These are phyloP conservation scores for Camponotus pennsylvanicus DNA, from an alignment of 1,140 invertebrate species.

Conservation along the genomic window DNA sequence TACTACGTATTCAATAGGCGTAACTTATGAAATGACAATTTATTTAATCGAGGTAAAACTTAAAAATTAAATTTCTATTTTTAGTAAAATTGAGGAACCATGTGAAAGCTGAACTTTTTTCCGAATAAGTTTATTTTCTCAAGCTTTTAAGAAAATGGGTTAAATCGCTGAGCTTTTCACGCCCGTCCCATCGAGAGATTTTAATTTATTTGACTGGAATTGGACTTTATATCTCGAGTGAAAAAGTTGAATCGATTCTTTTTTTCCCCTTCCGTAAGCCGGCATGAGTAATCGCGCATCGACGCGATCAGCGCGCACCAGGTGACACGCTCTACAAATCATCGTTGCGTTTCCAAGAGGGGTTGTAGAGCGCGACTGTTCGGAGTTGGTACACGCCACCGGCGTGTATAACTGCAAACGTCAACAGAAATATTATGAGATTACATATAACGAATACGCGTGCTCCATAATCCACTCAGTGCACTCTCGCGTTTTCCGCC, in stretches of 20 bases:
- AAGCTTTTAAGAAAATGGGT: slow-evolving; percentile 20
- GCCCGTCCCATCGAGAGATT: slow-evolving; percentile 22
- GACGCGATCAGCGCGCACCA: slow-evolving; percentile 62
- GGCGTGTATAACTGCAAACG: slow-evolving; percentile 65
- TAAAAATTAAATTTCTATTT: neutral
- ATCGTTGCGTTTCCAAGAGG: slow-evolving; percentile 67
- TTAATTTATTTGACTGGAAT: slow-evolving; percentile 58
- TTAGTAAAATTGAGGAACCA: neutral
- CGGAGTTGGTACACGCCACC: slow-evolving; percentile 68
- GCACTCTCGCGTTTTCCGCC: slow-evolving; percentile 60
- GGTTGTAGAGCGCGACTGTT: slow-evolving; percentile 24
- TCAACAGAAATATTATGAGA: slow-evolving; percentile 76
- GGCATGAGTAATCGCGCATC: slow-evolving; percentile 52
- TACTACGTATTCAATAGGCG: neutral
- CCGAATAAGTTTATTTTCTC: neutral
- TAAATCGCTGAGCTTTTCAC: neutral
- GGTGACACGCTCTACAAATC: slow-evolving; percentile 72
- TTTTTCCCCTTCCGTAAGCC: slow-evolving; percentile 24
- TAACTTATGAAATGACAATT: neutral
- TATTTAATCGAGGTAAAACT: neutral
- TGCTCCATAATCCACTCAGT: slow-evolving; percentile 70
- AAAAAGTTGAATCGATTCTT: slow-evolving; percentile 46
- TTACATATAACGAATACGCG: slow-evolving; percentile 74
- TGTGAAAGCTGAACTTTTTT: neutral
- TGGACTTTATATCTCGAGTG: slow-evolving; percentile 55